Evolutionary conservation across 2,113 vertebrate species (phyloP).

Genomic region (Isurus oxyrinchus): DNA sequence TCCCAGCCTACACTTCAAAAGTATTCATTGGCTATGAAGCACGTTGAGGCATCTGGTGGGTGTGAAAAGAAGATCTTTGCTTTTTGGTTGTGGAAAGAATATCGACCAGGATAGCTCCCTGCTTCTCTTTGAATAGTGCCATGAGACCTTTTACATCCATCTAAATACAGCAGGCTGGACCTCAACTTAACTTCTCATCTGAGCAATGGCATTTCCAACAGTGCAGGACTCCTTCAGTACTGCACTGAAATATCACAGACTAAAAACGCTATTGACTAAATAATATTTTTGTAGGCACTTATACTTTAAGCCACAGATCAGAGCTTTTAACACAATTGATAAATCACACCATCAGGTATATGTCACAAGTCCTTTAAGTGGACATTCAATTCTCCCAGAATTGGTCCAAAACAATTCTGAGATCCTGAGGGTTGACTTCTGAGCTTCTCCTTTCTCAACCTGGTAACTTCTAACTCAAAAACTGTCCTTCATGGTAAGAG

Average conservation of each 20-base stretch:
- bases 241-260: not conserved
- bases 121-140: not conserved
- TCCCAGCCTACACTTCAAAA: not conserved
- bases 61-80: not conserved
- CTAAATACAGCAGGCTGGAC: not conserved
- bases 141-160: not conserved
- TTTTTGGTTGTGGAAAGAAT: not conserved
- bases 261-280: too few relatives aligned
- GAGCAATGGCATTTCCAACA: not conserved
- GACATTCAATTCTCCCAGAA: too few relatives aligned
- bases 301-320: too few relatives aligned
- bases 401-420: too few relatives aligned
- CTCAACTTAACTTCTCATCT: not conserved
- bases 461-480: too few relatives aligned
- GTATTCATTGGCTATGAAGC: not conserved
- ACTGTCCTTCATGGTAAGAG: too few relatives aligned
- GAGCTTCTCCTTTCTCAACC: too few relatives aligned
- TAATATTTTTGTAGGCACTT: too few relatives aligned
- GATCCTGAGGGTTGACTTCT: too few relatives aligned
- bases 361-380: too few relatives aligned
- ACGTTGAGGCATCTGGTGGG: not conserved
- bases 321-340: too few relatives aligned
- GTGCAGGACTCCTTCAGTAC: not conserved
- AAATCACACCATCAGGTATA: too few relatives aligned
- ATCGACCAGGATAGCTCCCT: not conserved